Percentiles rank a stretch among this genome's conserved stretches.
These are phyloP conservation scores for Drosophila merina DNA, from an alignment of 2,888 invertebrate genomes.

Conservation along the genomic window DNA sequence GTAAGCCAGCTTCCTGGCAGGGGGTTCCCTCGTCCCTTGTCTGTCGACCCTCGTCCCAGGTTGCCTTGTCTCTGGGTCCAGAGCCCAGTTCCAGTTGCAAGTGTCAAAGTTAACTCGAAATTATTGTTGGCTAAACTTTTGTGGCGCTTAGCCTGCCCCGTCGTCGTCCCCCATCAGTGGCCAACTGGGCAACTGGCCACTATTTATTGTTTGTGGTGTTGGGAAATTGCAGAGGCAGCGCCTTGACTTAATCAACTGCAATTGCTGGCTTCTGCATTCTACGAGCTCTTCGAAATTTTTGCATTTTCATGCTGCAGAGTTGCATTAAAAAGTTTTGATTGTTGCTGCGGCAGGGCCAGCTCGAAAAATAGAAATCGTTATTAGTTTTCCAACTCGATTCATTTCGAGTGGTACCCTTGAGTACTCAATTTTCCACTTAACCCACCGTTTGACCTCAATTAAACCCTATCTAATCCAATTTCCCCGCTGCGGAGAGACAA, in stretches of 20 bases:
- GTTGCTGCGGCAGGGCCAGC: slow-evolving; percentile 47
- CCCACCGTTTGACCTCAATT: slow-evolving; percentile 67
- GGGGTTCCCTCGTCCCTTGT: slow-evolving; percentile 19
- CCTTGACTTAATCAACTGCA: slow-evolving; percentile 75
- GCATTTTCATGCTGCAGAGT: slow-evolving; percentile 67
- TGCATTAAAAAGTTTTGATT: slow-evolving; percentile 74
- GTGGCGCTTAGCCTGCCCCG: slow-evolving; percentile 66
- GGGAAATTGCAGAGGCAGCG: slow-evolving; percentile 27
- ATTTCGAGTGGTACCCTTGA: slow-evolving; percentile 8
- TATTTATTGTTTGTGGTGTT: slow-evolving; percentile 69
- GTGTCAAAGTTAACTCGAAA: slow-evolving; percentile 81
- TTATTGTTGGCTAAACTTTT: slow-evolving; percentile 80
- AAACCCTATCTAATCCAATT: slow-evolving; percentile 67
- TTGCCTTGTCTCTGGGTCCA: slow-evolving; percentile 9
- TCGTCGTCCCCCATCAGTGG: slow-evolving; percentile 3
- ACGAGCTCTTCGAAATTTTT: slow-evolving; percentile 48
- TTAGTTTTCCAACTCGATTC: slow-evolving; percentile 20
- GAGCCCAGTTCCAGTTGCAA: slow-evolving; percentile 70
- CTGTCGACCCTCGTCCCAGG: not conserved
- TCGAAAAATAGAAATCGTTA: slow-evolving; percentile 4
- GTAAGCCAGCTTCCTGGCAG: slow-evolving; percentile 55
- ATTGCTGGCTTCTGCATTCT: slow-evolving; percentile 55
- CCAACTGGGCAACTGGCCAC: slow-evolving; percentile 7
- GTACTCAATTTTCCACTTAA: slow-evolving; percentile 44
- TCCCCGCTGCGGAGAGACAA: slow-evolving; percentile 14